These are phyloP conservation scores for Pimephales promelas DNA, from an alignment of 2,113 vertebrate genomes.

Conservation along the genomic window DNA sequence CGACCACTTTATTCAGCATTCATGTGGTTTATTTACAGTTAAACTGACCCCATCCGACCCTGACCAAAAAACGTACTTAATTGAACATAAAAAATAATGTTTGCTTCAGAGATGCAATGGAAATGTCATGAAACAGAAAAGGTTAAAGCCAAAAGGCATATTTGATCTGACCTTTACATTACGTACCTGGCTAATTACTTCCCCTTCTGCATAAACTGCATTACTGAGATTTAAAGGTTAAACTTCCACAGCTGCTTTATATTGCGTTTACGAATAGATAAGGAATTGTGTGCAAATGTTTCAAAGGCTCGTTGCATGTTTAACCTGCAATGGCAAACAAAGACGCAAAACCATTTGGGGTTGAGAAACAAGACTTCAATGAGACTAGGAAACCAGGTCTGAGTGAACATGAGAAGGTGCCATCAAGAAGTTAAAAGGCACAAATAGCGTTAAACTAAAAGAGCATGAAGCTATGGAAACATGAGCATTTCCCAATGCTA, in stretches of 20 bases:
- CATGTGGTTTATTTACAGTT: neutral
- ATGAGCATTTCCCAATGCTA: neutral
- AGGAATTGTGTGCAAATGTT: constrained; percentile 25
- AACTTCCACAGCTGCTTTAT: constrained; percentile 64
- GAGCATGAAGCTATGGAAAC: neutral
- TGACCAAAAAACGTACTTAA: neutral
- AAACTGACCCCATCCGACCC: no score
- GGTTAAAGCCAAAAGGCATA: constrained; percentile 62
- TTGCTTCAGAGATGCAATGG: constrained; percentile 46
- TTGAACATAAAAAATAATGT: constrained; percentile 7
- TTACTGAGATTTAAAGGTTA: constrained; percentile 71
- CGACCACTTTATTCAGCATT: neutral
- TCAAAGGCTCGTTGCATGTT: neutral
- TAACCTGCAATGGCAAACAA: neutral
- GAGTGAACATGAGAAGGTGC: constrained; percentile 4
- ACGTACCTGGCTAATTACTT: constrained; percentile 71
- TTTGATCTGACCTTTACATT: constrained; percentile 70
- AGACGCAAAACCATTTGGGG: no score
- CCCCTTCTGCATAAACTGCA: constrained; percentile 63
- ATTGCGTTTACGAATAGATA: constrained; percentile 52
- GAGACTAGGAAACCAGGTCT: neutral
- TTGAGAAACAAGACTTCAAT: neutral
- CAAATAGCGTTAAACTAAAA: constrained; percentile 50
- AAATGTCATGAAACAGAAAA: constrained; percentile 34
- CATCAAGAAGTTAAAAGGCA: constrained; percentile 54